Evolutionary conservation across 2,888 invertebrate genomes (phyloP), one percentile per base, ranked within the genome.

Genomic region (Trachelus iudaicus): DNA sequence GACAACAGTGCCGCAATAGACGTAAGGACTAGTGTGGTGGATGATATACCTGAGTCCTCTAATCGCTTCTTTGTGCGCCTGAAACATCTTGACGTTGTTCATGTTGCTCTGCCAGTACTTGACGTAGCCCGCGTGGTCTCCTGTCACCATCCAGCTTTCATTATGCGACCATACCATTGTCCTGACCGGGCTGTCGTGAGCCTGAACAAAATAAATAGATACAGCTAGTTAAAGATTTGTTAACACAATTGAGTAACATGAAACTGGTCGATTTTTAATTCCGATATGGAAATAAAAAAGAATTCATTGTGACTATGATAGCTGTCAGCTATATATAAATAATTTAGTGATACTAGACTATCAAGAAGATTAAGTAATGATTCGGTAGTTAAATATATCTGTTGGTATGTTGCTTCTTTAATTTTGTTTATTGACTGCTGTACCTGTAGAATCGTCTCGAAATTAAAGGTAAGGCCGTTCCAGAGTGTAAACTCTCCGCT

Each of bases 91-190:
- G 79, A 99, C 99, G 93, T 99, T 99, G 94, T 99, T 99, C 99
- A 99, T 99, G 93, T 99, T 99, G 87, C 98, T 98, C 94, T 99
- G 99, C 99, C 99, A 99, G 93, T 99, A 99, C 91, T 99, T 99
- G 83, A 99, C 98, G 92, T 97, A 99, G 80, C 99, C 99, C 76
- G 97, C 96, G 92, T 99, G 99, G 93, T 99, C 99, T 34, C 98
- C 99, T 0, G 99, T 99, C 81, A 99, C 97, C 98, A 99, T 98
- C 99, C 99, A 99, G 87, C 97, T 97, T 93, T 99, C 99, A 89
- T 98, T 99, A 92, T 99, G 98, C 77, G 98, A 98, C 99, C 99
- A 99, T 74, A 98, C 97, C 99, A 99, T 99, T 77, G 99, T 98
- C 83, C 99, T 94, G n/a, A 99, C 99, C 15, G 99, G 98, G 83